Conservation (phyloP, 2,888 invertebrate species). For the Temnothorax ravouxi region DNA sequence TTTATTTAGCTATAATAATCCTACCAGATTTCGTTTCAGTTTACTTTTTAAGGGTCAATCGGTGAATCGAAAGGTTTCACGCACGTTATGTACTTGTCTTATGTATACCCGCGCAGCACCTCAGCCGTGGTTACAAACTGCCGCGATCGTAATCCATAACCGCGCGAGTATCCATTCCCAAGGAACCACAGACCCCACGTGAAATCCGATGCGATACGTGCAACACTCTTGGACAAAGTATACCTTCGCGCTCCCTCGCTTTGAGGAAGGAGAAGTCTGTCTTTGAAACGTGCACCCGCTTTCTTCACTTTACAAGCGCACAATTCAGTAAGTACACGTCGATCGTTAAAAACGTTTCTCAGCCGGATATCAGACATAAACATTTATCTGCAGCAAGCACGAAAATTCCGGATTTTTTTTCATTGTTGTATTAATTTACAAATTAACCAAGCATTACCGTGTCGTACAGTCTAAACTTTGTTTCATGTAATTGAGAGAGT, state of each 20-base stretch:
- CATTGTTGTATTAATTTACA: not conserved
- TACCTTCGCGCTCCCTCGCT: slow-evolving; percentile 55
- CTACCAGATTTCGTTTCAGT: slow-evolving; percentile 1
- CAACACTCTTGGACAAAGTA: slow-evolving; percentile 60
- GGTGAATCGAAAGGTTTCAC: slow-evolving; percentile 19
- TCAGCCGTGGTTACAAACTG: slow-evolving; percentile 57
- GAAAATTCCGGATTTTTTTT: slow-evolving; percentile 36
- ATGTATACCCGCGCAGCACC: not conserved
- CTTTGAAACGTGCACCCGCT: slow-evolving; percentile 57
- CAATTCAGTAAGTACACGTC: slow-evolving; percentile 29
- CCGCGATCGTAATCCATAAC: slow-evolving; percentile 80
- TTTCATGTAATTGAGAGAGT: not conserved
- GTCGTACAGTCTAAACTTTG: not conserved
- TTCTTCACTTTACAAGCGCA: slow-evolving; percentile 59
- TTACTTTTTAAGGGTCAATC: slow-evolving; percentile 15
- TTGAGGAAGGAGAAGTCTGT: slow-evolving; percentile 63
- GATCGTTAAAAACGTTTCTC: slow-evolving; percentile 9
- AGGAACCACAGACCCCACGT: slow-evolving; percentile 82
- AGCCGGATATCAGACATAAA: slow-evolving; percentile 22
- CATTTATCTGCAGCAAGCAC: not conserved
- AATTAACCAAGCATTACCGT: not conserved
- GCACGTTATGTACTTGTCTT: slow-evolving; percentile 30
- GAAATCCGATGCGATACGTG: slow-evolving; percentile 83
- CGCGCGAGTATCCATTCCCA: slow-evolving; percentile 81
- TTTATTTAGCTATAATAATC: not conserved